phyloP scores from a whole-genome alignment of 1,140 invertebrate genomes.

The Conus betulinus region DNA sequence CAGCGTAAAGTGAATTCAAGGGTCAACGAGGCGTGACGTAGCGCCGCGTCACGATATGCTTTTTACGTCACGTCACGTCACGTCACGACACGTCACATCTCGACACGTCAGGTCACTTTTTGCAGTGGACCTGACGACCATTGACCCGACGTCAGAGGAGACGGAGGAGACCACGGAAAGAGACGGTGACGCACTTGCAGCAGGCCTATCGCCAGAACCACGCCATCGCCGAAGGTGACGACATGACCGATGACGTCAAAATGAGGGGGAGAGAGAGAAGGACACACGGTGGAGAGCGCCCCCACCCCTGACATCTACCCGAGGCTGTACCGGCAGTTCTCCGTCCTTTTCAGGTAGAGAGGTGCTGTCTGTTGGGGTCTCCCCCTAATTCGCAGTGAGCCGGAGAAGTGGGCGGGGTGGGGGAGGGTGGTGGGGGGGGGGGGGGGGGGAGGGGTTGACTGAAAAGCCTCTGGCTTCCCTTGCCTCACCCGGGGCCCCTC shows the following conservation, averaged over 20 bases:
- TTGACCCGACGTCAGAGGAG: slow-evolving; percentile 61
- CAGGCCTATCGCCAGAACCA: slow-evolving; percentile 42
- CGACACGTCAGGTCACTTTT: background rate
- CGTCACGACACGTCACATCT: background rate
- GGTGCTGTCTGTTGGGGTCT: background rate
- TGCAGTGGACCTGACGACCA: slow-evolving; percentile 65
- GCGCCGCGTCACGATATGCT: too few relatives aligned
- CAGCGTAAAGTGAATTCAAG: too few relatives aligned
- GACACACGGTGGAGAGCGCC: slow-evolving; percentile 9
- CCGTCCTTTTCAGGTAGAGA: background rate
- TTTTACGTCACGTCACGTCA: too few relatives aligned
- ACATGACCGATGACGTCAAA: slow-evolving; percentile 10
- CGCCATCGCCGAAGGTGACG: background rate
- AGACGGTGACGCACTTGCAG: slow-evolving; percentile 51
- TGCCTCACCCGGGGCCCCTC: background rate
- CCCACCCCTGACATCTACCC: slow-evolving; percentile 38
- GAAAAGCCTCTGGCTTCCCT: background rate
- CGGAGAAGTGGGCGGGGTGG: too few relatives aligned
- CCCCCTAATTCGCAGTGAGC: too few relatives aligned
- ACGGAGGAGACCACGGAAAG: slow-evolving; percentile 49
- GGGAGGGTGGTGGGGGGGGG: too few relatives aligned
- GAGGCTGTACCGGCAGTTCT: slow-evolving; percentile 7
- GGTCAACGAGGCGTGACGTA: too few relatives aligned
- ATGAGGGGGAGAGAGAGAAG: too few relatives aligned
- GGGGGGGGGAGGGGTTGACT: too few relatives aligned